A percentile compares a stretch with the other conserved stretches of the same genome.
Conservation (phyloP, 2,113 vertebrate genomes). For the Phyllostomus hastatus region DNA sequence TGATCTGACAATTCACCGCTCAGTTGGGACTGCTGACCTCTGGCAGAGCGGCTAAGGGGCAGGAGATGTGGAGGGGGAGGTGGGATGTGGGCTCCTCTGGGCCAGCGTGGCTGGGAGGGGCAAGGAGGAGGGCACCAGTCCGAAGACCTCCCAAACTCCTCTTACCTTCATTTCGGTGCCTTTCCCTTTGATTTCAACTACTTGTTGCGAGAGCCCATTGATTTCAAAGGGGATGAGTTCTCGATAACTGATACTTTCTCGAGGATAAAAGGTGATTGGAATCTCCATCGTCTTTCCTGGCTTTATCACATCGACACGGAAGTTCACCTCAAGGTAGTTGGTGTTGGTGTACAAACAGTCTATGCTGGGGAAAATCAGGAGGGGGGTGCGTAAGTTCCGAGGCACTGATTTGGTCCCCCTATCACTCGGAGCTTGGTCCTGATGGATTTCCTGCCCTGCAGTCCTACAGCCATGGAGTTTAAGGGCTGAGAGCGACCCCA, state of each 20-base stretch:
- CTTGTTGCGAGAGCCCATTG: constrained; percentile 81
- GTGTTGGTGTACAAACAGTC: constrained; percentile 85
- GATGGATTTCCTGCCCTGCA: not conserved
- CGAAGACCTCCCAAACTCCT: rapidly evolving
- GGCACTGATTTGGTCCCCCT: not conserved
- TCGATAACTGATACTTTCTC: constrained; percentile 80
- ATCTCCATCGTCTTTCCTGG: constrained; percentile 83
- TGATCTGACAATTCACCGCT: not conserved
- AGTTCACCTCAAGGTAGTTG: constrained; percentile 80
- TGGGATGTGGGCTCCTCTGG: not conserved
- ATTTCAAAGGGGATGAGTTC: constrained; percentile 87
- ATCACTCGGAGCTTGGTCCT: not conserved
- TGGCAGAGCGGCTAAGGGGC: not conserved
- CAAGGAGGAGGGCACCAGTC: not conserved
- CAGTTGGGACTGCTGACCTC: not conserved
- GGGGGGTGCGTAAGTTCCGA: not conserved
- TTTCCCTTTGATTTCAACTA: constrained; percentile 86
- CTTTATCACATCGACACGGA: constrained; percentile 74
- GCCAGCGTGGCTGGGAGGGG: not conserved
- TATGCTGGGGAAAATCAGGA: constrained; percentile 79
- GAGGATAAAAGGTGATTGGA: constrained; percentile 87
- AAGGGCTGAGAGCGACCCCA: not conserved
- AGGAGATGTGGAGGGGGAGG: not conserved
- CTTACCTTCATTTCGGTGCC: constrained; percentile 90
- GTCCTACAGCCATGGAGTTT: not conserved